Evolutionary conservation across 2,113 vertebrate genomes (phyloP), one percentile per base, ranked within the genome.

Genomic region (Scartelaos histophorus): DNA sequence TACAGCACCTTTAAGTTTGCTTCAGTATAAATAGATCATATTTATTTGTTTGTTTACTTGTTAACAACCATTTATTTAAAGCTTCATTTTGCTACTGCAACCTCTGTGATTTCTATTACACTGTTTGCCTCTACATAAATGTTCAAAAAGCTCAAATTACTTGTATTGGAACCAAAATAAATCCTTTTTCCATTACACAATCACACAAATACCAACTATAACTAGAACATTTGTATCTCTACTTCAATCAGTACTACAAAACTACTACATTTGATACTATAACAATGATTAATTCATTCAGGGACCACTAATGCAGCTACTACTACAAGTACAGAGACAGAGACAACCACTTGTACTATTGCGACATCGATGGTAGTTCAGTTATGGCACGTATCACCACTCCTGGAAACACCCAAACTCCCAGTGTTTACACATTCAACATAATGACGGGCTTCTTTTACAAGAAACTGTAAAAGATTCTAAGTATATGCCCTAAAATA

Each of bases 361-460:
- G 53, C 7, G 22, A 60, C 58, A 17, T 24, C 34, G 58, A 61
- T 19, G 16, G 58, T 34, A 25, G 56, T 15, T 58, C 22, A 58
- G 56, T 58, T 58, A 51, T 51, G 72, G 68, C 15, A 67, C 45
- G 43, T 54, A 71, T 74, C 66, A 64, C 66, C 74, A 62, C 77
- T 77, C 80, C 69, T 69, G 78, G 81, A 74, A 76, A 79, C 85
- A 80, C 75, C 21, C 70, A 79, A 70, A 80, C 71, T 70, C 65
- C 61, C 56, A 71, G 9, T 78, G 80, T 83, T 82, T 84, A 71
- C 70, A 78, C 68, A 79, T 21, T 46, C 80, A 69, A 71, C 72
- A 81, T 89, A 90, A 88, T 89, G 68, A 88, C 24, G 67, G 78
- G 67, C 76, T 85, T 82, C 70, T 76, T 79, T 73, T 76, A 54